phyloP scores from a whole-genome alignment of 1,140 invertebrate species.

The Ceratina japonica region DNA sequence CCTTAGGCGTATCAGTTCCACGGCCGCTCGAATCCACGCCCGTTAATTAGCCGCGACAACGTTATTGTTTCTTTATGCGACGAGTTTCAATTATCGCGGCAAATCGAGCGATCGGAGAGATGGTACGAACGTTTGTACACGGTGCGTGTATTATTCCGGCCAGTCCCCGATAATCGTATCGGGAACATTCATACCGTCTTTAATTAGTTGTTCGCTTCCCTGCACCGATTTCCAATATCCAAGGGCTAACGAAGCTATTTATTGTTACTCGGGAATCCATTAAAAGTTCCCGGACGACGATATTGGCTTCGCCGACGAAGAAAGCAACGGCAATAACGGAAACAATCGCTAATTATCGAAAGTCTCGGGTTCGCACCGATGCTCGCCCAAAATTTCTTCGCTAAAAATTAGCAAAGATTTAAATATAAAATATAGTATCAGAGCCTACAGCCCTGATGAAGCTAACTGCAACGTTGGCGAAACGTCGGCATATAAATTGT shows the following conservation, averaged over 20 bases:
- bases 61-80: slow-evolving; percentile 44
- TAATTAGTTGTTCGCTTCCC: slow-evolving; percentile 46
- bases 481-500: no score
- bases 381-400: slow-evolving; percentile 1
- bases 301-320: slow-evolving; percentile 12
- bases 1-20: slow-evolving; percentile 25
- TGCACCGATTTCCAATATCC: slow-evolving; percentile 33
- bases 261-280: slow-evolving; percentile 16
- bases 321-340: background rate
- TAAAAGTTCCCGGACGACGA: slow-evolving; percentile 24
- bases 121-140: slow-evolving; percentile 31
- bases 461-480: no score
- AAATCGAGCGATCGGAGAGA: slow-evolving; percentile 41
- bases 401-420: background rate
- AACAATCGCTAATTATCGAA: slow-evolving; percentile 32
- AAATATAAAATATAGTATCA: no score
- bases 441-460: no score
- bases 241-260: slow-evolving; percentile 24
- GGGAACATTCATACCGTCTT: slow-evolving; percentile 23
- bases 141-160: slow-evolving; percentile 37
- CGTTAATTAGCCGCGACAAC: slow-evolving; percentile 58
- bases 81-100: slow-evolving; percentile 56
- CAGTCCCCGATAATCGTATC: slow-evolving; percentile 9
- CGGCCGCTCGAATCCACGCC: slow-evolving; percentile 14
- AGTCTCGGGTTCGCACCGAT: background rate